Conservation (phyloP, 2,888 invertebrate genomes). For the Cotesia congregata region DNA sequence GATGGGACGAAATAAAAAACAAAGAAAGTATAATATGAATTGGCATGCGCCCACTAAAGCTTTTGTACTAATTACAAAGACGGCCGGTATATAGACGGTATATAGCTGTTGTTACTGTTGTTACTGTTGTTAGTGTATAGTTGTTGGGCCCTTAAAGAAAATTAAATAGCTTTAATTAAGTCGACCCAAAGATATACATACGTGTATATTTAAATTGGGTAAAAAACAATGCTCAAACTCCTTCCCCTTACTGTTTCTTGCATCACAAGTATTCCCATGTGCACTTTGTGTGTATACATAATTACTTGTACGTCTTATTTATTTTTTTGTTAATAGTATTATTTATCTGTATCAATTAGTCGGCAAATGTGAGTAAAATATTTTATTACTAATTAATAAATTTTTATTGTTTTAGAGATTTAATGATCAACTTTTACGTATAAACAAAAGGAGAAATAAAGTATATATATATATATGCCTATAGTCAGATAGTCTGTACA, state of each 20-base stretch:
- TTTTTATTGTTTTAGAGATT: too few relatives aligned
- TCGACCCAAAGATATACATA: constrained; percentile 55
- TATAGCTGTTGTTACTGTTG: constrained; percentile 19
- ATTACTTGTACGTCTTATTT: background rate
- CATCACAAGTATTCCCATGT: constrained; percentile 11
- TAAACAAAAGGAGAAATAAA: background rate
- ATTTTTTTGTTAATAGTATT: too few relatives aligned
- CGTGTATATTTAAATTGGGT: constrained; percentile 61
- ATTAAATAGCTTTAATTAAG: constrained; percentile 68
- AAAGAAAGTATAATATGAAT: constrained; percentile 41
- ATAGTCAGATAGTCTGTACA: constrained; percentile 53
- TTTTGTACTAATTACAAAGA: constrained; percentile 63
- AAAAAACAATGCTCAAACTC: constrained; percentile 39
- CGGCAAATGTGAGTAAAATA: too few relatives aligned
- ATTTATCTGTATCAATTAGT: constrained; percentile 16
- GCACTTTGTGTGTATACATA: constrained; percentile 1
- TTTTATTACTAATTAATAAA: too few relatives aligned
- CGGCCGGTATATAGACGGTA: constrained; percentile 43
- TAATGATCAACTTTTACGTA: too few relatives aligned
- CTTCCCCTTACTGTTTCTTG: constrained; percentile 2
- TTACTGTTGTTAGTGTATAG: background rate
- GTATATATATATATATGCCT: constrained; percentile 48
- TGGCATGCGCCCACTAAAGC: constrained; percentile 56
- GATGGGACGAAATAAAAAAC: constrained; percentile 2
- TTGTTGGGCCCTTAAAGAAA: constrained; percentile 51